Conservation (phyloP, 2,888 invertebrate species). For the Andrena marginata region DNA sequence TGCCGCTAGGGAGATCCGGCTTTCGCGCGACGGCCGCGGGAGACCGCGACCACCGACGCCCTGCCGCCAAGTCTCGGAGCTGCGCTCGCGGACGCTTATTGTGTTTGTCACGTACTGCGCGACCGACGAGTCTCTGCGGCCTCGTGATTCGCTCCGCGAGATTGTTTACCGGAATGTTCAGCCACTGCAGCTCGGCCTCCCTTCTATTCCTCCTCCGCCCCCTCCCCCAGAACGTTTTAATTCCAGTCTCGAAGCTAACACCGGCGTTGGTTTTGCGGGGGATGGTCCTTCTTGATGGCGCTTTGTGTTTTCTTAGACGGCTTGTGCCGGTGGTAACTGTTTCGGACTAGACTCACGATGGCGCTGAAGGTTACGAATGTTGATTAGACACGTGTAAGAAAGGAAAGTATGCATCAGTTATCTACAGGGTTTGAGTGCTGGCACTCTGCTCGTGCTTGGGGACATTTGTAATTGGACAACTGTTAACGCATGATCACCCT, state of each 20-base stretch:
- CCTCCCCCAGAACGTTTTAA: neutral
- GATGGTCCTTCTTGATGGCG: neutral
- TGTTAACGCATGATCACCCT: too few species aligned
- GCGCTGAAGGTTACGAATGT: too few species aligned
- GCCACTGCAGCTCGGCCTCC: neutral
- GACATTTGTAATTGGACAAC: too few species aligned
- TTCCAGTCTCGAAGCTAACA: neutral
- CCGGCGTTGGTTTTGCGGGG: neutral
- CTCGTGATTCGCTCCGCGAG: conserved; percentile 19
- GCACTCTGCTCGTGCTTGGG: too few species aligned
- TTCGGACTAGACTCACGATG: too few species aligned
- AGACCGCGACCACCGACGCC: too few species aligned
- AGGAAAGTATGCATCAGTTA: too few species aligned
- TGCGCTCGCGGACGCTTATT: conserved; percentile 63
- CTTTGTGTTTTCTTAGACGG: too few species aligned
- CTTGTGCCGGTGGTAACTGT: too few species aligned
- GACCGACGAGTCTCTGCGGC: conserved; percentile 1
- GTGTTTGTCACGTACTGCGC: conserved; percentile 56
- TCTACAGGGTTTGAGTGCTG: too few species aligned
- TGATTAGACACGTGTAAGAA: too few species aligned
- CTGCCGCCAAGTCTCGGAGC: conserved; percentile 26
- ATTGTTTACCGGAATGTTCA: conserved; percentile 54
- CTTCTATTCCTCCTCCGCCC: neutral
- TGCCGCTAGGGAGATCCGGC: conserved; percentile 24
- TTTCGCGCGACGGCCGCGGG: conserved; percentile 37